phyloP scores from a whole-genome alignment of 2,797 vertebrate species.

The Moxostoma hubbsi region DNA sequence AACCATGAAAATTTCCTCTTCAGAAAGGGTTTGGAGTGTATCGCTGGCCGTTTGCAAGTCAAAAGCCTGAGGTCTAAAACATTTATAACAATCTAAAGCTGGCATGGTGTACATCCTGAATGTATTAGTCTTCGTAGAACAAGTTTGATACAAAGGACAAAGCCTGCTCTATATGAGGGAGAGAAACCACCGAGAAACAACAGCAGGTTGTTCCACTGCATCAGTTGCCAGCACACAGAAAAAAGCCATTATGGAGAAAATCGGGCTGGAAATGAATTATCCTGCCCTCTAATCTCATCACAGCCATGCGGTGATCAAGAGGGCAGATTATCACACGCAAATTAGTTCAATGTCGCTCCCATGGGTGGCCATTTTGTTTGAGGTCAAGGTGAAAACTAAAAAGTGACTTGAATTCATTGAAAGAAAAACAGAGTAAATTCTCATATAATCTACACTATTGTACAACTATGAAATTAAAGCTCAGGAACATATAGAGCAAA shows the following conservation, averaged over 20 bases:
- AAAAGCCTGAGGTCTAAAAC: slow-evolving; percentile 2
- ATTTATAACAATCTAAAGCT: slow-evolving; percentile 21
- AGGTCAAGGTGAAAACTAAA: slow-evolving; percentile 48
- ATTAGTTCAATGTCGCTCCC: slow-evolving; percentile 53
- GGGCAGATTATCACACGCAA: slow-evolving; percentile 57
- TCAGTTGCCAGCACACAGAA: slow-evolving; percentile 27
- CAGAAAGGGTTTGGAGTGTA: slow-evolving; percentile 20
- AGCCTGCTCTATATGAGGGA: slow-evolving; percentile 36
- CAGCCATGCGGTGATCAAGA: slow-evolving; percentile 54
- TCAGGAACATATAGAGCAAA: not conserved
- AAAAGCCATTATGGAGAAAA: slow-evolving; percentile 45
- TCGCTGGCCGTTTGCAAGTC: not conserved
- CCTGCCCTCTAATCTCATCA: slow-evolving; percentile 60
- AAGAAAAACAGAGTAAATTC: slow-evolving; percentile 4
- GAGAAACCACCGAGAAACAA: slow-evolving; percentile 47
- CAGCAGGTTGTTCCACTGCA: slow-evolving; percentile 54
- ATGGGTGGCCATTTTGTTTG: slow-evolving; percentile 25
- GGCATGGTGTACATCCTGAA: slow-evolving; percentile 21
- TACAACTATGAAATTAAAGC: not conserved
- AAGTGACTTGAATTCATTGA: not conserved
- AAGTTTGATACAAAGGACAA: slow-evolving; percentile 38
- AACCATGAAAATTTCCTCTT: slow-evolving; percentile 45
- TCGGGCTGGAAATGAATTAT: slow-evolving; percentile 61
- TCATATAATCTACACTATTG: not conserved
- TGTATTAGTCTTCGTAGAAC: slow-evolving; percentile 10